Percentiles rank a stretch among this genome's conserved stretches.
Conservation (phyloP, 1,140 invertebrate species). For the Zaprionus camerounensis region DNA sequence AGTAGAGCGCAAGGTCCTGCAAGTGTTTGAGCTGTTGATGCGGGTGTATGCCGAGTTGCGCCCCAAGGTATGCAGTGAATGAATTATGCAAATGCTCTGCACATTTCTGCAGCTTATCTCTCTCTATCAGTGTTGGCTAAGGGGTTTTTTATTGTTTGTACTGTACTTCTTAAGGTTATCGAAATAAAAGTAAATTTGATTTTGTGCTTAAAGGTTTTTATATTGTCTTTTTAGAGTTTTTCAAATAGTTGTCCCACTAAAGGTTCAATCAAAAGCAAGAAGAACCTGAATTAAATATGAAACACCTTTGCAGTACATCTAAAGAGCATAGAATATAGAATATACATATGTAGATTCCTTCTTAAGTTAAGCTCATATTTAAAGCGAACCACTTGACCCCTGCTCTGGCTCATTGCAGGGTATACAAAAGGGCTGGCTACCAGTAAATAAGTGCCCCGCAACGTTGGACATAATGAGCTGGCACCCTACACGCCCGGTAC, state of each 20-base stretch:
- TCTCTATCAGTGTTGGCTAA: too few relatives aligned
- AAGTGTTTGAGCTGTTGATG: neutral
- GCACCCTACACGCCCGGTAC: neutral
- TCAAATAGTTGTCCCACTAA: too few relatives aligned
- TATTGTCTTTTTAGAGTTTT: too few relatives aligned
- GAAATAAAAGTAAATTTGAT: too few relatives aligned
- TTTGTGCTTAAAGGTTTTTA: too few relatives aligned
- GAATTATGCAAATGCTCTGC: neutral
- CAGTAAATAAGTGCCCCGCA: constrained; percentile 46
- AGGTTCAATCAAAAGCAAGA: too few relatives aligned
- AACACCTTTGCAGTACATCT: too few relatives aligned
- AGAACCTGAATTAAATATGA: too few relatives aligned
- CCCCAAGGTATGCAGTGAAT: neutral
- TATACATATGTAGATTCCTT: neutral
- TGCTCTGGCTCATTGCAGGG: neutral
- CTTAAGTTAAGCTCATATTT: neutral
- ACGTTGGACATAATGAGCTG: constrained; percentile 47
- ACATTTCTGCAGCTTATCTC: neutral
- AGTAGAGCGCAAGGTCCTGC: neutral
- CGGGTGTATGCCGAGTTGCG: neutral
- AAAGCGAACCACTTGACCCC: neutral
- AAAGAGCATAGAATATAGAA: neutral
- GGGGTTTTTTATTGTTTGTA: too few relatives aligned
- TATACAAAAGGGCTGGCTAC: constrained; percentile 12
- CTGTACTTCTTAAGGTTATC: too few relatives aligned